These are phyloP conservation scores for Drosophila seclusa DNA, from an alignment of 2,888 invertebrate genomes.

Conservation along the genomic window DNA sequence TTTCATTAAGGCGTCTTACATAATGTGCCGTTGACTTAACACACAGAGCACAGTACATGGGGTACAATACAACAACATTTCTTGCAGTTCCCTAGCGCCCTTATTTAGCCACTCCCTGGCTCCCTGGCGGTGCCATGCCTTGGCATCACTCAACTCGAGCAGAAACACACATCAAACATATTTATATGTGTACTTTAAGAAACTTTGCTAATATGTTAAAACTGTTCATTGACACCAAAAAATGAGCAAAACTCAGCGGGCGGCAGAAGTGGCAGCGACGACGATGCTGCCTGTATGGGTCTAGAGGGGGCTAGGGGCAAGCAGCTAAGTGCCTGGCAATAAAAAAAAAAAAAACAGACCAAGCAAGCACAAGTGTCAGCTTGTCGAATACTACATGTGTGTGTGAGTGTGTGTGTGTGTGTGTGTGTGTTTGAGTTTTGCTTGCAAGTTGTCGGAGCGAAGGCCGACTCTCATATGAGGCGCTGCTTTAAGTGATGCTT, in stretches of 20 bases:
- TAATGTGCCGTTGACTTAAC: conserved; percentile 56
- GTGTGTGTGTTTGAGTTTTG: conserved; percentile 50
- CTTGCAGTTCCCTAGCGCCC: neutral
- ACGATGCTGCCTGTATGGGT: neutral
- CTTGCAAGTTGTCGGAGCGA: conserved; percentile 38
- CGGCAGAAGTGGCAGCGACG: conserved; percentile 16
- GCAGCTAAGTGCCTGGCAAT: conserved; percentile 37
- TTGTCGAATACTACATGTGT: conserved; percentile 19
- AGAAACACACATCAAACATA: conserved; percentile 73
- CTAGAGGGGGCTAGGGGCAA: conserved; percentile 4
- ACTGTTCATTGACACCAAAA: conserved; percentile 81
- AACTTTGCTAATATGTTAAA: conserved; percentile 82
- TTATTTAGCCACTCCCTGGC: neutral
- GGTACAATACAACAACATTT: conserved; percentile 1
- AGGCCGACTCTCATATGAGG: conserved; percentile 52
- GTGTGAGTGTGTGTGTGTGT: conserved; percentile 25
- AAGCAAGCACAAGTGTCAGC: conserved; percentile 65
- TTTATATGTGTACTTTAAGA: conserved; percentile 77
- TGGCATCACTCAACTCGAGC: conserved; percentile 24
- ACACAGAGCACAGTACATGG: conserved; percentile 24
- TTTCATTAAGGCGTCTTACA: conserved; percentile 55
- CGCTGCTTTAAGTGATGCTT: conserved; percentile 39
- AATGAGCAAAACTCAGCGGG: conserved; percentile 66
- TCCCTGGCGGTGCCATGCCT: neutral
- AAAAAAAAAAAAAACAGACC: conserved; percentile 40